Base-by-base conservation (phyloP, 2,888 invertebrate genomes). In the Busseola fusca region DNA sequence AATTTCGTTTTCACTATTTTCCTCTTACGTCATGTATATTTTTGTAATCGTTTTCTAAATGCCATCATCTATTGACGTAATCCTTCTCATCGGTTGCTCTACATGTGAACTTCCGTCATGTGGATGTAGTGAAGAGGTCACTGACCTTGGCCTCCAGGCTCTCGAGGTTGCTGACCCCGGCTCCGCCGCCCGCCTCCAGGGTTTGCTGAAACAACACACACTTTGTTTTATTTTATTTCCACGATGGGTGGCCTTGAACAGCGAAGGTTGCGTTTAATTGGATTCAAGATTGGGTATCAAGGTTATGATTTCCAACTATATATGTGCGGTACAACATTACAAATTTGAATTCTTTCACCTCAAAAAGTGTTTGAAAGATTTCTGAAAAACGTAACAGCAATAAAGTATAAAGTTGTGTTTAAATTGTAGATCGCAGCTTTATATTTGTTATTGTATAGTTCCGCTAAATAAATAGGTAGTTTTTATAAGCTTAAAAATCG, bases 71-170 rank as follows among this genome's bases (percentile, higher is more conserved):
- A n/a, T 16, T 66, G 58, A 52, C 30, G 63, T 69, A 45, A 75
- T 27, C 14, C 5, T 3, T 21, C 42, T 30, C 40, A 25, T 48
- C 37, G 56, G 52, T 27, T 57, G 68, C 50, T 81, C 81, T 62
- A 77, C 62, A 81, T 81, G 52, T 3, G 14, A 60, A 69, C 40
- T 64, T 81, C 60, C 37, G 60, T n/a, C 21, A 21, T 52, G 45
- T 54, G 64, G 72, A 65, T 62, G 42, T 45, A 48, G 37, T 64
- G 57, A 42, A 48, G 52, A 74, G 72, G 83, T 87, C 84, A 92
- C 95, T 94, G 93, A 97, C 97, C 97, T 97, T 97, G 81, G 97
- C 97, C 93, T 97, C 98, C 89, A 98, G 95, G 82, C 96, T 97
- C 92, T 97, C 97, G 87, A 98, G 96, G 93, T 97, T 97, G 80